Conservation (phyloP, 2,888 invertebrate genomes). For the Apodemia mormo region DNA sequence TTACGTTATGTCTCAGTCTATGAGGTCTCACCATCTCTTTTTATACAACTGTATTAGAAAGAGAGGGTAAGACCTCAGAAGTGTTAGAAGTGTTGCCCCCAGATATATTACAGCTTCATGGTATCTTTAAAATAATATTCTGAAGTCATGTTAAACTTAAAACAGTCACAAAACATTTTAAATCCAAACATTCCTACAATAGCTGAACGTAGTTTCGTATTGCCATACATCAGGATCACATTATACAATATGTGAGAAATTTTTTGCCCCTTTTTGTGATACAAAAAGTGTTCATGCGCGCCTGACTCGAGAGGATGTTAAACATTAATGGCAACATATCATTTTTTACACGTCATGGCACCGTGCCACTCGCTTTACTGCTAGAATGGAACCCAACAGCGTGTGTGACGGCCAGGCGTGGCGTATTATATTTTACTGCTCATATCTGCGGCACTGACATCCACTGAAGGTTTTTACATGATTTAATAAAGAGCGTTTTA, state of each 20-base stretch:
- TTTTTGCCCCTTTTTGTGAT: background rate
- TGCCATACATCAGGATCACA: background rate
- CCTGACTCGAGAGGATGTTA: constrained; percentile 33
- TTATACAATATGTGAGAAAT: background rate
- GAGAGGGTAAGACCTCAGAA: no score
- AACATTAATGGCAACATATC: constrained; percentile 31
- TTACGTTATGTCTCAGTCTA: no score
- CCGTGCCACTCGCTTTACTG: constrained; percentile 18
- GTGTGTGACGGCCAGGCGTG: constrained; percentile 19
- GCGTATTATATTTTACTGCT: constrained; percentile 19
- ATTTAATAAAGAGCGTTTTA: background rate
- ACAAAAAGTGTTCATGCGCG: constrained; percentile 1
- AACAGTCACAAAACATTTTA: background rate
- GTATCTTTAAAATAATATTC: no score
- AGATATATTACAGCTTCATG: no score
- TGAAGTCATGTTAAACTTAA: no score
- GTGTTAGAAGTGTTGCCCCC: no score
- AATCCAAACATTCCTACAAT: background rate
- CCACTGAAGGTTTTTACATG: background rate
- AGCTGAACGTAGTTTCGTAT: background rate
- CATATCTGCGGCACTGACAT: constrained; percentile 20
- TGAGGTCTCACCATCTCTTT: no score
- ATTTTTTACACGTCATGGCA: constrained; percentile 24
- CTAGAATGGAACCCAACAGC: constrained; percentile 21
- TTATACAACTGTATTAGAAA: no score